Evolutionary conservation across 1,140 invertebrate species (phyloP), one percentile per base, ranked within the genome.

Genomic region (Saccostrea echinata): DNA sequence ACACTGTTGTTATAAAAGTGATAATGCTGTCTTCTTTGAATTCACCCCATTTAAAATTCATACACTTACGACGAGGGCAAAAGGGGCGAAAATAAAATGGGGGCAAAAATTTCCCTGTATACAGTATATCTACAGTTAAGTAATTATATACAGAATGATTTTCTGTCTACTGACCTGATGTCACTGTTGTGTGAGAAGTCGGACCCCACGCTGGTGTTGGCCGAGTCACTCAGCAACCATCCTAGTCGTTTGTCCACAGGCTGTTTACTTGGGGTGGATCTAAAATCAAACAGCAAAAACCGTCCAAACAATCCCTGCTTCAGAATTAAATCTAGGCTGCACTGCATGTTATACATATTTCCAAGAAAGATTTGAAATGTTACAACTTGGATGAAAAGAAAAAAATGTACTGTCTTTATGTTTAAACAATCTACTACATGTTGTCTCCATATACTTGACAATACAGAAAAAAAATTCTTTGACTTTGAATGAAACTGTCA

Each of bases 101-200:
- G 35, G 35, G 35, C 35, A 3, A 43, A 43, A 43, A 43, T 43
- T 3, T 6, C 35, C 35, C 35, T 6, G 6, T 43, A 43, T 43
- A 3, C 2, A 3, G 35, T 6, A 43, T 43, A 3, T 57, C 18
- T 13, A 55, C 3, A 0, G 16, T 57, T 16, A 0, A 57, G 16
- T 13, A 55, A 11, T 13, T 16, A 57, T 57, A 57, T 57, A 61
- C 55, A 61, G n/a, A 21, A 27, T 30, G 33, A 33, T 30, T 16
- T 0, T 76, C 24, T 11, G 6, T 30, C 24, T 33, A 76, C 68
- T 76, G 27, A 76, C 68, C 68, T 76, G 68, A 76, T 76, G 16
- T 76, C 68, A 30, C 68, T 76, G 68, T 76, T 76, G 30, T 76
- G 68, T 30, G 68, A 76, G 68, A 76, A 76, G 27, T 76, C 68